These are phyloP conservation scores for Siniperca chuatsi DNA, from an alignment of 2,113 vertebrate species.

Conservation along the genomic window DNA sequence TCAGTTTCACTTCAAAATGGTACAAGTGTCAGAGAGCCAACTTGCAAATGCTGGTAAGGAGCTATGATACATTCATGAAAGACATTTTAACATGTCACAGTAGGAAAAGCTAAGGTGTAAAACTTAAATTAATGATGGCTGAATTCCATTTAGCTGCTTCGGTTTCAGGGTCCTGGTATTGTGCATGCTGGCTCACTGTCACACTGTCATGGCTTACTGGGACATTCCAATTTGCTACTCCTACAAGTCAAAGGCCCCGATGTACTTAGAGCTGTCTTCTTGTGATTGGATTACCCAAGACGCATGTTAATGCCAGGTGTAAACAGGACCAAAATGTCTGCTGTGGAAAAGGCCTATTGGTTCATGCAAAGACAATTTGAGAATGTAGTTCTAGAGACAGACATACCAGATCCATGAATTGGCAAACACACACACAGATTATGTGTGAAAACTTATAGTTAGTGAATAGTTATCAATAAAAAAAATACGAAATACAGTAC, in stretches of 20 bases:
- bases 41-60: background rate
- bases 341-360: background rate
- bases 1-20: constrained; percentile 13
- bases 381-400: background rate
- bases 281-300: too few relatives aligned
- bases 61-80: background rate
- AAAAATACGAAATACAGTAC: background rate
- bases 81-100: background rate
- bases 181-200: background rate
- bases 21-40: background rate
- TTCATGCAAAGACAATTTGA: background rate
- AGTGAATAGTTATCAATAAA: too few relatives aligned
- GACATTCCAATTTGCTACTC: background rate
- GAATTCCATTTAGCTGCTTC: background rate
- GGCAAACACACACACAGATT: background rate
- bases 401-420: background rate
- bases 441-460: background rate
- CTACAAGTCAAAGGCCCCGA: background rate
- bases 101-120: background rate
- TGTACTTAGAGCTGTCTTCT: too few relatives aligned
- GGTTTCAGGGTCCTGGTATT: background rate
- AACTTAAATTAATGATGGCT: background rate
- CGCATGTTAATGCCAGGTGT: too few relatives aligned
- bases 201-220: background rate
- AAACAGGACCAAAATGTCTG: background rate